Percentiles rank a stretch among this genome's conserved stretches.
phyloP scores from a whole-genome alignment of 2,888 invertebrate species.

The Leucozona laternaria region DNA sequence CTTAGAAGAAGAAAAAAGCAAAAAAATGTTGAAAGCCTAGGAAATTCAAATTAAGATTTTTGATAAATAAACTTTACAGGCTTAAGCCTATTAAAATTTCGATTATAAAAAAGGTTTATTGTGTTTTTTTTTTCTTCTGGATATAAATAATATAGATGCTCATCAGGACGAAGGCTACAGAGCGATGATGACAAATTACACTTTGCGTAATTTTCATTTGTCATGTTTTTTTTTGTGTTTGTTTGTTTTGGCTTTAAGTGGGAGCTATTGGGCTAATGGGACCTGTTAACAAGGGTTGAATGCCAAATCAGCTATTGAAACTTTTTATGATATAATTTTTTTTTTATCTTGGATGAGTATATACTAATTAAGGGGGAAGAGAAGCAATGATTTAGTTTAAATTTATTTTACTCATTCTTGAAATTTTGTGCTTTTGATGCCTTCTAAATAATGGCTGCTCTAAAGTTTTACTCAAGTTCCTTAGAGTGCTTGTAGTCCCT shows the following conservation, averaged over 20 bases:
- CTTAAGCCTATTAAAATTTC: background rate
- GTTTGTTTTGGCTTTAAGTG: background rate
- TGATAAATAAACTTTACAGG: background rate
- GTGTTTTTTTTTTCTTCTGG: background rate
- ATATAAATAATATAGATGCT: background rate
- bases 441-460: too few species aligned
- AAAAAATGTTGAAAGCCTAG: background rate
- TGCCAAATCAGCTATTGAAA: background rate
- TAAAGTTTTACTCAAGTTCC: too few species aligned
- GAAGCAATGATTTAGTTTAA: background rate
- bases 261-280: background rate
- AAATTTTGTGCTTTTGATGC: too few species aligned
- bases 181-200: conserved; percentile 18
- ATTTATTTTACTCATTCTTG: background rate
- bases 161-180: conserved; percentile 5
- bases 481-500: too few species aligned
- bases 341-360: background rate
- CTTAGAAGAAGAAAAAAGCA: background rate
- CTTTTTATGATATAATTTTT: background rate
- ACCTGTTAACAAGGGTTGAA: background rate
- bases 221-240: background rate
- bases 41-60: conserved; percentile 3
- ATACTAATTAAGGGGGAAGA: background rate
- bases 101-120: conserved; percentile 7
- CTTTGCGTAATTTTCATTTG: background rate